phyloP scores from a whole-genome alignment of 2,113 vertebrate genomes.

The Corythornis madagascariensis region DNA sequence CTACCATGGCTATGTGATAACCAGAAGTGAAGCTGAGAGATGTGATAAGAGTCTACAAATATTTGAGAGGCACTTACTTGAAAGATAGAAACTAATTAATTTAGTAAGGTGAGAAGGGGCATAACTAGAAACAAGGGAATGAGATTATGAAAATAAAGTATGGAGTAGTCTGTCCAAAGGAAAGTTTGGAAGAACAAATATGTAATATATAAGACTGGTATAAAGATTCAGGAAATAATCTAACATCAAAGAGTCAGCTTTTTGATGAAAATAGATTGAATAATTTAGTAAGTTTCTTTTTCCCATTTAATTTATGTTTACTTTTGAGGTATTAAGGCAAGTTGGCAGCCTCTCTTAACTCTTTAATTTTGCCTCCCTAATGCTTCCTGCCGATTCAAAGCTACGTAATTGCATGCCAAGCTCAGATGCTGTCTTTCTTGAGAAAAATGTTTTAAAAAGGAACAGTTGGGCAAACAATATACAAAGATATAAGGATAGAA shows the following conservation, averaged over 20 bases:
- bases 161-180: neutral
- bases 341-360: slow-evolving; percentile 21
- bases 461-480: neutral
- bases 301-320: slow-evolving; percentile 33
- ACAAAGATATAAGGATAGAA: neutral
- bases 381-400: neutral
- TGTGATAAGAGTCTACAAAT: neutral
- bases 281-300: slow-evolving; percentile 16
- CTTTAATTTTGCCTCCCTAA: neutral
- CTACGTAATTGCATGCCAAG: neutral
- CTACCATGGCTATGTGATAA: neutral
- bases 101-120: neutral
- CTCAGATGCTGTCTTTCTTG: neutral
- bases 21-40: neutral
- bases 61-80: neutral
- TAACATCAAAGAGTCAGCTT: slow-evolving; percentile 12
- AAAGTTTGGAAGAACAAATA: slow-evolving; percentile 16
- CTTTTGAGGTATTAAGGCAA: slow-evolving; percentile 15
- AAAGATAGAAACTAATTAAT: slow-evolving; percentile 15
- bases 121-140: slow-evolving; percentile 12
- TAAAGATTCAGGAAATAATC: slow-evolving; percentile 27
- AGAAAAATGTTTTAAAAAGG: neutral
- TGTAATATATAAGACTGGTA: neutral
- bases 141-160: neutral
- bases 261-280: slow-evolving; percentile 23